A percentile compares a stretch with the other conserved stretches of the same genome.
Evolutionary conservation across 2,797 vertebrate genomes (phyloP).

Genomic region (Gallirallus australis): DNA sequence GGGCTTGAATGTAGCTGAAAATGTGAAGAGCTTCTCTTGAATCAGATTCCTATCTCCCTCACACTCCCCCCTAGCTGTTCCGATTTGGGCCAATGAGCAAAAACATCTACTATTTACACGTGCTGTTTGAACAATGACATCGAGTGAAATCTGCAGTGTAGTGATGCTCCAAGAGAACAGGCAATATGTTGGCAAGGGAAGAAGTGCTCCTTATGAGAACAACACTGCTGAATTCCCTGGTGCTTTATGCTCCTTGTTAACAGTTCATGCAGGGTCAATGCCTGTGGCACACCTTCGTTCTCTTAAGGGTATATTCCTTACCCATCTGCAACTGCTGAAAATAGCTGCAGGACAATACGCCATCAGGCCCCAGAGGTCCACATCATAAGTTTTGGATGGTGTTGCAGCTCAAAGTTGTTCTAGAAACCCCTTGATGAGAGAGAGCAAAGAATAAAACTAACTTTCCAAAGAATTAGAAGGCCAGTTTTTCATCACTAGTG

Average conservation of each 20-base stretch:
- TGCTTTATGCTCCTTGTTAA: not conserved
- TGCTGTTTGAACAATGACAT: not conserved
- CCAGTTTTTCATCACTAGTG: not conserved
- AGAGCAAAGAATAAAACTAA: not conserved
- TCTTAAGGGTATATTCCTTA: not conserved
- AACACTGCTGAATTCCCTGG: not conserved
- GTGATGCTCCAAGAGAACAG: not conserved
- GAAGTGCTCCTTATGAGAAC: not conserved
- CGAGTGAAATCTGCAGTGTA: not conserved
- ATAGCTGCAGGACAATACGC: not conserved
- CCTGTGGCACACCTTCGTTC: not conserved
- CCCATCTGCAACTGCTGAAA: not conserved
- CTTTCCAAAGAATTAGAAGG: not conserved
- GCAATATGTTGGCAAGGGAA: not conserved
- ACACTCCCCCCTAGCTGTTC: not conserved
- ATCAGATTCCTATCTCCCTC: not conserved
- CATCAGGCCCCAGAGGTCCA: not conserved
- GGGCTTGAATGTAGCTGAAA: not conserved
- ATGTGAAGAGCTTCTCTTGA: not conserved
- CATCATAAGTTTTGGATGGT: not conserved
- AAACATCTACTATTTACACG: not conserved
- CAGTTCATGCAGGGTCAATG: not conserved
- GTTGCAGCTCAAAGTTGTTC: not conserved
- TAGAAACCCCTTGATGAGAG: not conserved
- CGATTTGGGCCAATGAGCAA: not conserved